Conservation (phyloP, 2,797 vertebrate species). For the Sebastes kiyomatsui region DNA sequence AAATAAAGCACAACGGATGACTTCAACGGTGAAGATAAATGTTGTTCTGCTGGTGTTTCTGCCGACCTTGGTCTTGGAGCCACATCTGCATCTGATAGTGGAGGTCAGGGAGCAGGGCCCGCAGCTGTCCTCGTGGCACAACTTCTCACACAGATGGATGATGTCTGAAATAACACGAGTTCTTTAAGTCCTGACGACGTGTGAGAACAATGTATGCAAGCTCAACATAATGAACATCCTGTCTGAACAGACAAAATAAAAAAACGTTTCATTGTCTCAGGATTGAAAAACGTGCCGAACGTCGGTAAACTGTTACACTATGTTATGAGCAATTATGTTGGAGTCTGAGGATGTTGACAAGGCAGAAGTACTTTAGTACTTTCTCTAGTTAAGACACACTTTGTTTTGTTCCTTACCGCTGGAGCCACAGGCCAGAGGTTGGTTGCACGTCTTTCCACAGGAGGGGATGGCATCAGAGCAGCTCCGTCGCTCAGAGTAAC, state of each 20-base stretch:
- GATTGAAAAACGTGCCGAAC: not conserved
- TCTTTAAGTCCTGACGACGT: not conserved
- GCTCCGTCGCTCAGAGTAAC: slow-evolving; percentile 86
- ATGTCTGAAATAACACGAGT: slow-evolving; percentile 81
- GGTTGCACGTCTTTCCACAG: slow-evolving; percentile 94
- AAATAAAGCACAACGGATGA: not conserved
- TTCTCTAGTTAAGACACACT: not conserved
- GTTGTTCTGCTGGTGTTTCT: not conserved
- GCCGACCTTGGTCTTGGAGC: slow-evolving; percentile 91
- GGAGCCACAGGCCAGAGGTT: slow-evolving; percentile 92
- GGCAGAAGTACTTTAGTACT: rapidly evolving
- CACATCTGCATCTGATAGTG: slow-evolving; percentile 92
- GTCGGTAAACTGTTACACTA: not conserved
- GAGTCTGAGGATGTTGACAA: not conserved
- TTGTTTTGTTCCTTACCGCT: slow-evolving; percentile 81
- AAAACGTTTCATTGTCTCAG: not conserved
- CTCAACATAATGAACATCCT: slow-evolving; percentile 5
- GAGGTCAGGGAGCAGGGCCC: slow-evolving; percentile 93
- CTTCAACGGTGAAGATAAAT: not conserved
- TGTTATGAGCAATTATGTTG: not conserved
- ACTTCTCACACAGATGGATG: slow-evolving; percentile 92
- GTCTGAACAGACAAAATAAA: not conserved
- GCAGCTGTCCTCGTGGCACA: slow-evolving; percentile 95
- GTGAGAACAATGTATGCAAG: not conserved
- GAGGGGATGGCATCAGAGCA: slow-evolving; percentile 95